phyloP scores from a whole-genome alignment of 2,797 vertebrate genomes.

The Enteromius unitaeniatus region DNA sequence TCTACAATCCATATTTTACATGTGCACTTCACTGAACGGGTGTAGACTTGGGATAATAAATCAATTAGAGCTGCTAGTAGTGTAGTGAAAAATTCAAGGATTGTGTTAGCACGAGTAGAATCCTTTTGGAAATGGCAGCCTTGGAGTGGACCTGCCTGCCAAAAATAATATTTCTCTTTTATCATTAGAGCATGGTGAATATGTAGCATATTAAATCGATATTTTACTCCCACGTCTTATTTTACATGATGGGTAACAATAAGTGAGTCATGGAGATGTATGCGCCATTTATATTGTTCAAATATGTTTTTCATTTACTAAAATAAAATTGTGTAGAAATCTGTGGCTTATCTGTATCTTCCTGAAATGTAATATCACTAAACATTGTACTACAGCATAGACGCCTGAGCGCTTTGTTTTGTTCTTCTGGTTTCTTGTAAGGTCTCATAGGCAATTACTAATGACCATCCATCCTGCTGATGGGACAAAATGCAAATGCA shows the following conservation, averaged over 20 bases:
- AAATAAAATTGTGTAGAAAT: background rate
- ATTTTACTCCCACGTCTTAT: constrained; percentile 31
- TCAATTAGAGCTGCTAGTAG: constrained; percentile 4
- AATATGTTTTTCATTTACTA: background rate
- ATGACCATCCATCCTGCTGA: constrained; percentile 70
- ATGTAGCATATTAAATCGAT: constrained; percentile 46
- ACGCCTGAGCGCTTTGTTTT: constrained; percentile 9
- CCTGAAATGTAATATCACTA: background rate
- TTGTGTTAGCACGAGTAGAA: background rate
- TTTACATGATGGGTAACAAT: constrained; percentile 38
- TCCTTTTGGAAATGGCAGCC: constrained; percentile 9
- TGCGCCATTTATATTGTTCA: background rate
- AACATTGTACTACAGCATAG: constrained; percentile 9
- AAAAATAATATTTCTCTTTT: constrained; percentile 43
- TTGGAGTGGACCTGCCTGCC: constrained; percentile 40
- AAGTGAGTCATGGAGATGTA: constrained; percentile 1
- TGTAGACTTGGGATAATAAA: constrained; percentile 8
- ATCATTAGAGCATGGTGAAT: constrained; percentile 26
- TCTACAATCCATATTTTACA: constrained; percentile 23
- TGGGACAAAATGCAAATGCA: constrained; percentile 65
- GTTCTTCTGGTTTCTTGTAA: constrained; percentile 34
- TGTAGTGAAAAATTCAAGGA: constrained; percentile 2
- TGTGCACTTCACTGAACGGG: background rate
- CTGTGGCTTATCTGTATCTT: background rate
- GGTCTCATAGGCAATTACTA: constrained; percentile 63